Percentiles rank a stretch among this genome's conserved stretches.
These are phyloP conservation scores for Prosopocoilus inquinatus DNA, from an alignment of 2,888 invertebrate genomes.

Conservation along the genomic window DNA sequence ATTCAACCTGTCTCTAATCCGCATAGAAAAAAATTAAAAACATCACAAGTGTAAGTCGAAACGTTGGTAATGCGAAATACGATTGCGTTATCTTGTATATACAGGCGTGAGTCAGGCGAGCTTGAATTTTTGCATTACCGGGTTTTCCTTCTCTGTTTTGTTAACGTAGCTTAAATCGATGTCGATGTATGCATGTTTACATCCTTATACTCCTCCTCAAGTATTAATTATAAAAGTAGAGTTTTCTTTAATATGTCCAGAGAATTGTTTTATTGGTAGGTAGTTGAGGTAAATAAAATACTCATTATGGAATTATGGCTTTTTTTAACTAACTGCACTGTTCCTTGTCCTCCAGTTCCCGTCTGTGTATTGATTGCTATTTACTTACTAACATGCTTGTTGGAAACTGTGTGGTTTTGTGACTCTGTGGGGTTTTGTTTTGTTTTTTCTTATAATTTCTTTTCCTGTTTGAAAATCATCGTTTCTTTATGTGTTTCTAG, in stretches of 20 bases:
- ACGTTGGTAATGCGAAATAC: background rate
- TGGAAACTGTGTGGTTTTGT: background rate
- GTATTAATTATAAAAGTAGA: slow-evolving; percentile 5
- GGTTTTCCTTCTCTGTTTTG: background rate
- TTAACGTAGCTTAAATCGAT: slow-evolving; percentile 6
- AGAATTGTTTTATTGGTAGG: slow-evolving; percentile 8
- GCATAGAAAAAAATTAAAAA: slow-evolving; percentile 60
- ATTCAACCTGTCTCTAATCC: slow-evolving; percentile 57
- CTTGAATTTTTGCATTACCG: background rate
- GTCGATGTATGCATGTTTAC: slow-evolving; percentile 5
- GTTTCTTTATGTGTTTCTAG: slow-evolving; percentile 51
- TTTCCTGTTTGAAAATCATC: background rate
- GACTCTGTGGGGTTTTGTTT: background rate
- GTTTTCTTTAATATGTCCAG: slow-evolving; percentile 3
- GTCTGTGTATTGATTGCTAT: slow-evolving; percentile 3
- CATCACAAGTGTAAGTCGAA: slow-evolving; percentile 65
- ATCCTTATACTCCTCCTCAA: slow-evolving; percentile 8
- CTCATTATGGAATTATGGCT: slow-evolving; percentile 13
- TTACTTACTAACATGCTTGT: slow-evolving; percentile 1
- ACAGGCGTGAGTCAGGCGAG: background rate
- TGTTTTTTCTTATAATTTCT: background rate
- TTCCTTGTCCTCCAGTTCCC: background rate
- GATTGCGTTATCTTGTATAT: background rate
- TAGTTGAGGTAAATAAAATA: slow-evolving; percentile 17
- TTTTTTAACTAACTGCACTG: slow-evolving; percentile 12